Conservation (phyloP, 2,888 invertebrate species). For the Drosophila ustulata region DNA sequence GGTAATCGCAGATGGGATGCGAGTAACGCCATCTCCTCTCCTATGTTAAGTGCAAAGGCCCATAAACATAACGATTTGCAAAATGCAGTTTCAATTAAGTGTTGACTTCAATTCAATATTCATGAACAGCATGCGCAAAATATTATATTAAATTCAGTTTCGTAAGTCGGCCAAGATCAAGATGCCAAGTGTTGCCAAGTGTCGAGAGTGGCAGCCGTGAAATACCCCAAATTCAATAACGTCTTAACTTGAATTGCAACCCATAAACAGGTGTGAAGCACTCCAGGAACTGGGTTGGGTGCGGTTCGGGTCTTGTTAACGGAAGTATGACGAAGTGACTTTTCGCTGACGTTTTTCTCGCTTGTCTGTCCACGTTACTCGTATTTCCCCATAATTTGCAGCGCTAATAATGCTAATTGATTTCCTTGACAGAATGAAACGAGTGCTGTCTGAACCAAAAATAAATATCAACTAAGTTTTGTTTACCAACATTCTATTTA, state of each 20-base stretch:
- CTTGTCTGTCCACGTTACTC: background rate
- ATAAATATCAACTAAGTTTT: slow-evolving; percentile 1
- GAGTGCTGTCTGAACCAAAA: background rate
- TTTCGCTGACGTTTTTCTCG: slow-evolving; percentile 16
- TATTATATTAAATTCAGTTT: slow-evolving; percentile 8
- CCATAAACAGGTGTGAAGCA: slow-evolving; percentile 42
- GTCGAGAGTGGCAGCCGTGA: slow-evolving; percentile 54
- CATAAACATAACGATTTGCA: slow-evolving; percentile 43
- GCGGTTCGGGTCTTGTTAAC: slow-evolving; percentile 11
- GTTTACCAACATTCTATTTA: slow-evolving; percentile 12
- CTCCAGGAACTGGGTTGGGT: slow-evolving; percentile 25
- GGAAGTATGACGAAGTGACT: slow-evolving; percentile 26
- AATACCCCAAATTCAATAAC: slow-evolving; percentile 35
- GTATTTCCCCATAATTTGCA: slow-evolving; percentile 15
- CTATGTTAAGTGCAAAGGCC: slow-evolving; percentile 60
- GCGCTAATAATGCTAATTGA: background rate
- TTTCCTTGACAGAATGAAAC: background rate
- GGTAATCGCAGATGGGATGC: slow-evolving; percentile 54
- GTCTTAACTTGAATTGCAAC: slow-evolving; percentile 17
- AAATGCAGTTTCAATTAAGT: slow-evolving; percentile 54
- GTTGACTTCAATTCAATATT: slow-evolving; percentile 50
- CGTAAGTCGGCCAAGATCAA: slow-evolving; percentile 73
- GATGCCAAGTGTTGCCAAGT: slow-evolving; percentile 18
- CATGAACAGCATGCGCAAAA: slow-evolving; percentile 29
- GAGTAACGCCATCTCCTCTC: slow-evolving; percentile 18